phyloP scores from a whole-genome alignment of 30 jellyfish, hydroid and myxozoan species.

The Nemopilema nomurai region DNA sequence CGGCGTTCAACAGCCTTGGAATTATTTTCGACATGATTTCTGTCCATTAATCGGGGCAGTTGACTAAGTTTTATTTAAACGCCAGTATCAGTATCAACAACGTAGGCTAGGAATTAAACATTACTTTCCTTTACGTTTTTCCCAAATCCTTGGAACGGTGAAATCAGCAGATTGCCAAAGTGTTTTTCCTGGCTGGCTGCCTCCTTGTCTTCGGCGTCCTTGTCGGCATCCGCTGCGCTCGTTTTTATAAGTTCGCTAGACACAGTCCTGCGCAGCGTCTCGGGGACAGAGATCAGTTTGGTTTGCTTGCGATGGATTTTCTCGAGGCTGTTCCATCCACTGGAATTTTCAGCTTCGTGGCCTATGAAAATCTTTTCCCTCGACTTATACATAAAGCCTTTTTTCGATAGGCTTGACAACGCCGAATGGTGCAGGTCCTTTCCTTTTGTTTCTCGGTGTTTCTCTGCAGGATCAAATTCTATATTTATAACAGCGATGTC shows the following conservation, averaged over 20 bases:
- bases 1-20: no score
- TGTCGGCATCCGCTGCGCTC: background rate
- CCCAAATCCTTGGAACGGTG: conserved; percentile 40
- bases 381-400: conserved; percentile 10
- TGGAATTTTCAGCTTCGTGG: background rate
- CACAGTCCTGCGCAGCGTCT: conserved; percentile 50
- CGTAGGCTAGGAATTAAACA: background rate
- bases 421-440: background rate
- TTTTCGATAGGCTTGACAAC: conserved; percentile 1
- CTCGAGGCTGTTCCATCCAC: conserved; percentile 20
- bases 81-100: background rate
- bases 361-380: conserved; percentile 7
- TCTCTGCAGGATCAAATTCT: background rate
- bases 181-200: background rate
- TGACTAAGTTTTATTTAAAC: no score
- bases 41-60: no score
- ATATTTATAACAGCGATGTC: background rate
- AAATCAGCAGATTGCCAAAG: background rate
- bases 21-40: no score
- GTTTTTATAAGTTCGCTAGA: conserved; percentile 10
- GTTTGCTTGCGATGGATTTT: conserved; percentile 46
- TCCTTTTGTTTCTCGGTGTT: background rate
- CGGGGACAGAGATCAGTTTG: conserved; percentile 42
- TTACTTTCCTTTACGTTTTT: conserved; percentile 42
- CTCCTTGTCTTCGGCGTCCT: conserved; percentile 1